A percentile compares a stretch with the other conserved stretches of the same genome.
phyloP scores from a whole-genome alignment of 1,140 invertebrate species.

The Zelostemma sp. region DNA sequence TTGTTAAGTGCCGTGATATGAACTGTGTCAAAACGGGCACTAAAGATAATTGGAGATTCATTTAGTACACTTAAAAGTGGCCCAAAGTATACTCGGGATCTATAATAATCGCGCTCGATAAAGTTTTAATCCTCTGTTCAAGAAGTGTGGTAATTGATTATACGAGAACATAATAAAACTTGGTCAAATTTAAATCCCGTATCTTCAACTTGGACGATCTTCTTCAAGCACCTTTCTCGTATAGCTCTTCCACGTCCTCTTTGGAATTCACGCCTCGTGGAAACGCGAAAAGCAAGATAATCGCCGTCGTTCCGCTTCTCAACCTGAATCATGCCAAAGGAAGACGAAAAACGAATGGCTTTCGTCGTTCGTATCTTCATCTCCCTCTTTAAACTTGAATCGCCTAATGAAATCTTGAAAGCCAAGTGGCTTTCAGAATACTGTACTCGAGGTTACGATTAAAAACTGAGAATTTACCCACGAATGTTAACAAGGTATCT shows the following conservation, averaged over 20 bases:
- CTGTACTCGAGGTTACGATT: background rate
- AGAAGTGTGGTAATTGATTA: background rate
- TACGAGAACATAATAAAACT: background rate
- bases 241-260: conserved; percentile 1
- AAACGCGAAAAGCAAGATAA: conserved; percentile 11
- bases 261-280: conserved; percentile 8
- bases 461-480: background rate
- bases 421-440: conserved; percentile 5
- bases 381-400: conserved; percentile 4
- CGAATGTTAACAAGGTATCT: background rate
- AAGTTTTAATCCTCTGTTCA: no score
- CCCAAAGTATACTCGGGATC: no score
- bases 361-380: conserved; percentile 6
- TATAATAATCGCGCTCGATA: no score
- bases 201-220: background rate
- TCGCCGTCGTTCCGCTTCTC: background rate
- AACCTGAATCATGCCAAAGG: conserved; percentile 3
- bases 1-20: no score
- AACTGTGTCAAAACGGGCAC: no score
- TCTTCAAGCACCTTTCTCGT: background rate
- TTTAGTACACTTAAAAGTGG: no score
- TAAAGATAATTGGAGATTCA: no score
- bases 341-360: conserved; percentile 2
- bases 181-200: background rate
- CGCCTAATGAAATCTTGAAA: conserved; percentile 4